phyloP scores from a whole-genome alignment of 2,797 vertebrate species.

The Danio albolineatus region DNA sequence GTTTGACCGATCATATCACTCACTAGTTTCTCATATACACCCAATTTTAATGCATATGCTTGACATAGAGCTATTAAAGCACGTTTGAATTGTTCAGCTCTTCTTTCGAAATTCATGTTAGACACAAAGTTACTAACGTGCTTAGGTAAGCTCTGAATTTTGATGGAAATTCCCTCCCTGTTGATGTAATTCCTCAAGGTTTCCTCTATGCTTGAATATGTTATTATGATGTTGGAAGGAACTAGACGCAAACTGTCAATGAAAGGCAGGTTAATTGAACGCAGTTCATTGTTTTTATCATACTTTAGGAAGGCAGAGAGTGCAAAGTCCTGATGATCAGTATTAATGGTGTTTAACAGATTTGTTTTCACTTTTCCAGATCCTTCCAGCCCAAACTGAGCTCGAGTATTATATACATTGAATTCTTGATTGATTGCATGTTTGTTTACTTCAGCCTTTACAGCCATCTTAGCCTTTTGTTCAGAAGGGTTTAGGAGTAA shows the following conservation, averaged over 20 bases:
- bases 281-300: conserved; percentile 88
- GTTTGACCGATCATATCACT: conserved; percentile 70
- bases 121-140: conserved; percentile 78
- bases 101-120: conserved; percentile 80
- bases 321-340: conserved; percentile 84
- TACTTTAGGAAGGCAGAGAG: conserved; percentile 89
- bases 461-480: conserved; percentile 78
- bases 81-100: conserved; percentile 75
- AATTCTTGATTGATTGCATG: conserved; percentile 84
- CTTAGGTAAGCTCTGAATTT: conserved; percentile 80
- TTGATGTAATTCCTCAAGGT: conserved; percentile 78
- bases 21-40: conserved; percentile 70
- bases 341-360: conserved; percentile 65
- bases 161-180: conserved; percentile 73
- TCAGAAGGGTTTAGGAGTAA: conserved; percentile 80
- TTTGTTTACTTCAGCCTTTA: conserved; percentile 86
- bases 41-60: conserved; percentile 77
- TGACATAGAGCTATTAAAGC: conserved; percentile 76
- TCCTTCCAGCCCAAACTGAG: conserved; percentile 83
- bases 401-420: conserved; percentile 83
- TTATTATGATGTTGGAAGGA: conserved; percentile 79
- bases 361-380: conserved; percentile 75
- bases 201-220: conserved; percentile 75
- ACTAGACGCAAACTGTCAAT: conserved; percentile 79
- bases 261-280: conserved; percentile 85